Conservation (phyloP, 2,113 vertebrate species). For the Gambusia holbrooki region DNA sequence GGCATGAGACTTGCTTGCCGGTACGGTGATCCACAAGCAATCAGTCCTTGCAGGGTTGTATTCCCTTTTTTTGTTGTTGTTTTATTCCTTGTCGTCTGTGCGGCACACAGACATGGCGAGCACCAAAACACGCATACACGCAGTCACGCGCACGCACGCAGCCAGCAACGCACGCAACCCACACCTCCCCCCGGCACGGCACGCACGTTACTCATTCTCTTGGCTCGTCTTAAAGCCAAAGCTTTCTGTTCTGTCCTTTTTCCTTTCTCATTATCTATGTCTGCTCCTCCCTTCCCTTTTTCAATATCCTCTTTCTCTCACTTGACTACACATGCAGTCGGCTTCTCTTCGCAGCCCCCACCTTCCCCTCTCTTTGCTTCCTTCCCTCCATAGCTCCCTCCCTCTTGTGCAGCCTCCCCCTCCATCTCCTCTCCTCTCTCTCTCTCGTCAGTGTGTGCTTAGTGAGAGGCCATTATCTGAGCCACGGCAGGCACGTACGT, state of each 20-base stretch:
- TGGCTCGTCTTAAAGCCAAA: conserved; percentile 70
- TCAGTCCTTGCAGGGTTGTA: conserved; percentile 36
- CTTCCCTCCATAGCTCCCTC: conserved; percentile 56
- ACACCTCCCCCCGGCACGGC: conserved; percentile 73
- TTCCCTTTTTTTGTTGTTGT: conserved; percentile 35
- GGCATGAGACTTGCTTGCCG: conserved; percentile 68
- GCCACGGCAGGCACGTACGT: conserved; percentile 85
- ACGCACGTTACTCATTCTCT: conserved; percentile 71
- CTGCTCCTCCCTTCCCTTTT: conserved; percentile 81
- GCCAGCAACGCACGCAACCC: conserved; percentile 56
- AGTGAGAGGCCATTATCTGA: conserved; percentile 87
- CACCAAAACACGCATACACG: conserved; percentile 51
- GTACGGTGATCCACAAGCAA: conserved; percentile 54
- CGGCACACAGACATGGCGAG: conserved; percentile 59
- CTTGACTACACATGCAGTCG: conserved; percentile 75
- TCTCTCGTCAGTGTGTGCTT: conserved; percentile 78
- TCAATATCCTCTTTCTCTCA: conserved; percentile 82
- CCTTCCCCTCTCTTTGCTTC: conserved; percentile 55
- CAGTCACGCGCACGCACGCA: conserved; percentile 50
- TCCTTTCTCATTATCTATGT: conserved; percentile 80
- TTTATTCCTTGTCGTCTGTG: conserved; percentile 65
- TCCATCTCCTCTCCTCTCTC: conserved; percentile 73
- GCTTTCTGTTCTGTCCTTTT: conserved; percentile 75
- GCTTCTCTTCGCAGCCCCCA: conserved; percentile 76
- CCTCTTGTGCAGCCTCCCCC: conserved; percentile 64